Conservation (phyloP, 2,113 vertebrate species). For the Sphyrna mokarran region DNA sequence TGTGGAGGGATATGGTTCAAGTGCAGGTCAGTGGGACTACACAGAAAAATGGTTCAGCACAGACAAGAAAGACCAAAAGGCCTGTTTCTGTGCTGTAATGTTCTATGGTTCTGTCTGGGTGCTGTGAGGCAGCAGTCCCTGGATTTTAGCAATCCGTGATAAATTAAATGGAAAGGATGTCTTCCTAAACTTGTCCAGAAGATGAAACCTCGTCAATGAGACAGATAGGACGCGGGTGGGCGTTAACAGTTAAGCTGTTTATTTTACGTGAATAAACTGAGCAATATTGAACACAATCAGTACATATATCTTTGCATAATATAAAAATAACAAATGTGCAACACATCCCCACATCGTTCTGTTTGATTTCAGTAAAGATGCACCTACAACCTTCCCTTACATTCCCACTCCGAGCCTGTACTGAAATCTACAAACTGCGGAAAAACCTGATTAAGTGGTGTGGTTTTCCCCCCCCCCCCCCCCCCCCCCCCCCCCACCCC, state of each 20-base stretch:
- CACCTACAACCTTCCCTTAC: background rate
- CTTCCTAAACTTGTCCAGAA: background rate
- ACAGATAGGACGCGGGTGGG: background rate
- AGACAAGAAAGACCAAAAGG: too few relatives aligned
- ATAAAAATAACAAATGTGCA: background rate
- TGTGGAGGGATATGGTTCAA: too few relatives aligned
- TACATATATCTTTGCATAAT: background rate
- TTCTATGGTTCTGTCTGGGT: too few relatives aligned
- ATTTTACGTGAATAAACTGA: background rate
- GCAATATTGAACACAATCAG: background rate
- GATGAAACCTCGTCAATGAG: background rate
- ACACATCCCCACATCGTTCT: background rate
- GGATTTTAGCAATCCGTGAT: background rate
- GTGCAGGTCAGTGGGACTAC: too few relatives aligned
- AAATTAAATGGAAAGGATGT: background rate
- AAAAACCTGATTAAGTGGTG: background rate
- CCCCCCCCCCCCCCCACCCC: too few relatives aligned
- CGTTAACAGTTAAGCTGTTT: background rate
- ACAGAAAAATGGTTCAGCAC: too few relatives aligned
- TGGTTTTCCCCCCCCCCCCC: too few relatives aligned
- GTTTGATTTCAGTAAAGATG: background rate
- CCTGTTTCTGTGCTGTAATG: too few relatives aligned
- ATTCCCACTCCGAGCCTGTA: too few relatives aligned
- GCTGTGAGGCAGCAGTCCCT: background rate
- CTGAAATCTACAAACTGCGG: too few relatives aligned